Evolutionary conservation across 92 coral and sea anemone species (phyloP).

Genomic region (Epizoanthus ramosus): DNA sequence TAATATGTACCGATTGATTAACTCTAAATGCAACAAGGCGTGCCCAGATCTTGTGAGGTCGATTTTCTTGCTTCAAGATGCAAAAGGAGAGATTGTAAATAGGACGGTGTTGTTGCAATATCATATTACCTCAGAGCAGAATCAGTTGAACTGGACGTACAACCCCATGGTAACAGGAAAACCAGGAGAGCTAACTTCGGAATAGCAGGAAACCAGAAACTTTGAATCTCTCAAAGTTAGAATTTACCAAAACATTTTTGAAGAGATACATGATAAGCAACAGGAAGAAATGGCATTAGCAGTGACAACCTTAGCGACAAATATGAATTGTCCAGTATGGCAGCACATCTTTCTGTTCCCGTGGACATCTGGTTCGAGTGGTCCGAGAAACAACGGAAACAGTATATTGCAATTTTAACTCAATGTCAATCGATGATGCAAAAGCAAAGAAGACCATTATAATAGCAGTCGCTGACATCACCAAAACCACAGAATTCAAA

Average conservation of each 20-base stretch:
- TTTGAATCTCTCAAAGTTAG: too few relatives aligned
- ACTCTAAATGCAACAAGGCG: too few relatives aligned
- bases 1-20: slow-evolving; percentile 36
- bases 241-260: slow-evolving; percentile 59
- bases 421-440: slow-evolving; percentile 30
- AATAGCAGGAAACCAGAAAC: slow-evolving; percentile 26
- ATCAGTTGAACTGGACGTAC: too few relatives aligned
- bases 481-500: slow-evolving; percentile 21
- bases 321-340: slow-evolving; percentile 40
- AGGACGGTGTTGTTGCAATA: too few relatives aligned
- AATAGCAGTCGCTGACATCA: background rate
- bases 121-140: too few relatives aligned
- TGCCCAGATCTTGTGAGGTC: too few relatives aligned
- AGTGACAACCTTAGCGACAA: slow-evolving; percentile 35
- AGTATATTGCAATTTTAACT: slow-evolving; percentile 48
- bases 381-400: slow-evolving; percentile 39
- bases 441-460: slow-evolving; percentile 36
- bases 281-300: slow-evolving; percentile 50
- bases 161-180: too few relatives aligned
- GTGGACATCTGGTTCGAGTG: slow-evolving; percentile 59
- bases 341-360: slow-evolving; percentile 45
- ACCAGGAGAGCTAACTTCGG: slow-evolving; percentile 16
- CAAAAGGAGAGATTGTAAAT: too few relatives aligned
- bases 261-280: slow-evolving; percentile 50
- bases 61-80: too few relatives aligned